These are phyloP conservation scores for Mionectes olivaceus DNA, from an alignment of 2,797 vertebrate species.

Conservation along the genomic window DNA sequence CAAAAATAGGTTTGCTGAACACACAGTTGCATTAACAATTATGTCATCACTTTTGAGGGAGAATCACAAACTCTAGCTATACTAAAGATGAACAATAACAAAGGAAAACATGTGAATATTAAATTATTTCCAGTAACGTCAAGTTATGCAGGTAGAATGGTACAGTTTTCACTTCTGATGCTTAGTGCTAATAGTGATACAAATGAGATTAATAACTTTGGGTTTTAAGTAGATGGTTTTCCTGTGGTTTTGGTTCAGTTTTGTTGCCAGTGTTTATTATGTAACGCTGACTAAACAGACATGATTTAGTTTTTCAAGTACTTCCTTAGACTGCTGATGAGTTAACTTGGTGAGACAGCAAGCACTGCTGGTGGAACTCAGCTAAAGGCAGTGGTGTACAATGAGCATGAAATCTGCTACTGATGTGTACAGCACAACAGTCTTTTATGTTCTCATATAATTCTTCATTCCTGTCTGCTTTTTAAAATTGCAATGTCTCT, in stretches of 20 bases:
- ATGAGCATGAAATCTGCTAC: not conserved
- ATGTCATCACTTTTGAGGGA: not conserved
- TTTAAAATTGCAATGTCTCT: not conserved
- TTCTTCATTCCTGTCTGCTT: not conserved
- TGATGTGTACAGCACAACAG: not conserved
- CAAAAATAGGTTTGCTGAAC: not conserved
- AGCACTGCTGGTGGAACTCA: not conserved
- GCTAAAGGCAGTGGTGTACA: not conserved
- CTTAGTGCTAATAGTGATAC: not conserved
- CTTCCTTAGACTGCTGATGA: constrained; percentile 13
- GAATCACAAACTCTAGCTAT: not conserved
- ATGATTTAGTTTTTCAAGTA: not conserved
- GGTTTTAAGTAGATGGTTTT: not conserved
- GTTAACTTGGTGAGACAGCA: not conserved
- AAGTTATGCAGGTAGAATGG: not conserved
- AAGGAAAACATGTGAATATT: not conserved
- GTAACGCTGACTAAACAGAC: not conserved
- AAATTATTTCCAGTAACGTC: not conserved
- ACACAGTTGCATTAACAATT: not conserved
- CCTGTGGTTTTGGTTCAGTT: not conserved
- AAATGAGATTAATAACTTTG: not conserved
- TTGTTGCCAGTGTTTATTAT: not conserved
- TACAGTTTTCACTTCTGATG: not conserved
- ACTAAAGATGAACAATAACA: not conserved
- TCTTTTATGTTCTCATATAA: not conserved